Evolutionary conservation across 1,140 invertebrate genomes (phyloP), one percentile per base, ranked within the genome.

Genomic region (Cherax quadricarinatus): DNA sequence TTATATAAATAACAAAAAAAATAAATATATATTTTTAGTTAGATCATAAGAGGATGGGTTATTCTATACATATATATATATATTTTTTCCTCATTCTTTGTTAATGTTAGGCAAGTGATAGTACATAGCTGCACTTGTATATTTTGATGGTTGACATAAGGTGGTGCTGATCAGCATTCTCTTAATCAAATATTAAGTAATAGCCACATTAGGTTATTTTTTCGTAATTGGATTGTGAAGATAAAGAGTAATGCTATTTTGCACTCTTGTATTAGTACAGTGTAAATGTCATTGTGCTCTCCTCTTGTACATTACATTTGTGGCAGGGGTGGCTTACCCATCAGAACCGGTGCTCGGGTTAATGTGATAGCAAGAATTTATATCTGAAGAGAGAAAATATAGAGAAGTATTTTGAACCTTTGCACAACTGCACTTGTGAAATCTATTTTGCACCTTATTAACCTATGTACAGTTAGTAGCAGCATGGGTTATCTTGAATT

Each of bases 401-500:
- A 81, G 30, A 85, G 89, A 79, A 75, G 70, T 85, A 86, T 91
- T 85, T 86, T 91, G 66, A 79, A 91, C 82, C 89, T 91, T 85
- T 86, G 83, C 89, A 91, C 88, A 81, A 70, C 60, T 86, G 89
- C 89, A 91, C 89, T 82, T 89, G 83, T 91, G 78, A 91, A 75
- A 80, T 91, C 62, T 85, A 91, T 91, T 85, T 91, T 86, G 89
- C 89, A 91, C 89, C 82, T 53, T 73, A 88, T 79, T 88, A 80
- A 88, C 86, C 86, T 88, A n/a, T 88, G 89, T 85, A 91, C 82
- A 84, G 80, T 84, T 62, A 80, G 89, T 73, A 86, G 89, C 82
- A 78, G 82, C 88, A 70, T 78, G 21, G 57, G 89, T 53, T 51
- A 85, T 75, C 66, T 75, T 83, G 79, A 73, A 53, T n/a, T 53